Evolutionary conservation across 2,113 vertebrate genomes (phyloP).

Genomic region (Petromus typicus): DNA sequence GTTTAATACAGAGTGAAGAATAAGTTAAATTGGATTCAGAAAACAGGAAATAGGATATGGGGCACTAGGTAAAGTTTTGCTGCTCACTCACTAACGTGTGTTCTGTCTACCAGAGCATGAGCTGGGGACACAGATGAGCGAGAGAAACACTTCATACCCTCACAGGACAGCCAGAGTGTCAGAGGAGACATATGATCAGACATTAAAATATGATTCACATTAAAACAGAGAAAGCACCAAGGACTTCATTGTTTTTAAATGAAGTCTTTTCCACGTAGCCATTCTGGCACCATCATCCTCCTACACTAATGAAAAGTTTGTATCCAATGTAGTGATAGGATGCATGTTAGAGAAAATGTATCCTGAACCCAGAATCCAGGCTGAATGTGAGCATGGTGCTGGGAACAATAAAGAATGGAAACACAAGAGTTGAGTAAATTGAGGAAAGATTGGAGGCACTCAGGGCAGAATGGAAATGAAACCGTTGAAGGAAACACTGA

Average conservation of each 20-base stretch:
- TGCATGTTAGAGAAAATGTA: neutral
- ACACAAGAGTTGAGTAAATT: neutral
- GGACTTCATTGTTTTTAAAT: neutral
- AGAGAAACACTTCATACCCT: neutral
- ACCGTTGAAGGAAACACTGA: neutral
- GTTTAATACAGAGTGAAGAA: conserved; percentile 73
- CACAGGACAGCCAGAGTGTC: neutral
- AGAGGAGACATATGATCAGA: neutral
- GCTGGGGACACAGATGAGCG: neutral
- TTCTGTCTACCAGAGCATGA: neutral
- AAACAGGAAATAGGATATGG: conserved; percentile 69
- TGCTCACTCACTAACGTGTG: neutral
- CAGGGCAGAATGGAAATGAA: neutral
- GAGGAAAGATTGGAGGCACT: neutral
- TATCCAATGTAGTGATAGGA: neutral
- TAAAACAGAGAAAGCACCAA: neutral
- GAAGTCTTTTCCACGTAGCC: neutral
- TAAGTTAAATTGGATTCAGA: conserved; percentile 70
- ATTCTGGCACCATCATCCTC: neutral
- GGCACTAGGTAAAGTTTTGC: conserved; percentile 69
- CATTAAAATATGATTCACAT: neutral
- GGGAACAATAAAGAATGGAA: neutral
- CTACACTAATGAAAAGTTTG: neutral
- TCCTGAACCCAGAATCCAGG: neutral
- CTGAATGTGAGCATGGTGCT: neutral